Evolutionary conservation across 2,888 invertebrate species (phyloP).

Genomic region (Zootermopsis nevadensis): DNA sequence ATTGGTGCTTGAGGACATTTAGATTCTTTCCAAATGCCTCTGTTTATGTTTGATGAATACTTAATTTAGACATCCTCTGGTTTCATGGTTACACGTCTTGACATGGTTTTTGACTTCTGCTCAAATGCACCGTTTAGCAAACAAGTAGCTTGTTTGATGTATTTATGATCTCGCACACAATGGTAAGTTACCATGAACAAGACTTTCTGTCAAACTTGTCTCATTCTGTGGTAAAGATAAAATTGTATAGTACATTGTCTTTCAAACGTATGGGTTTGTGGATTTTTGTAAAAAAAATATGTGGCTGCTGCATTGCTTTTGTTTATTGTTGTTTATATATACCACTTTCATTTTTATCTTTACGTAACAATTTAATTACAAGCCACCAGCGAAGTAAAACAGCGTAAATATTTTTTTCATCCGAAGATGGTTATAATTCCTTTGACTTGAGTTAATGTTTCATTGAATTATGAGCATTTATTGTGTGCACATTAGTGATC

Average conservation of each 20-base stretch:
- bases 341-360: neutral
- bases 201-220: neutral
- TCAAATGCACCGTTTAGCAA: neutral
- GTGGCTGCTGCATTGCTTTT: neutral
- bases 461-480: neutral
- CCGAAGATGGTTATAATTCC: neutral
- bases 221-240: neutral
- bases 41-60: conserved; percentile 19
- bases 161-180: conserved; percentile 9
- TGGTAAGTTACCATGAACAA: conserved; percentile 16
- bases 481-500: neutral
- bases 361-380: neutral
- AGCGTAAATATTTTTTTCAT: conserved; percentile 16
- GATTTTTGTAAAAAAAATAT: neutral
- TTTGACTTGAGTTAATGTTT: neutral
- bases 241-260: neutral
- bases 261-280: neutral
- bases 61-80: neutral
- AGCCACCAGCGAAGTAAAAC: neutral
- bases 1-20: conserved; percentile 19
- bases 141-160: neutral
- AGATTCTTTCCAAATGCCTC: conserved; percentile 3
- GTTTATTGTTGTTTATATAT: neutral
- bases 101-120: neutral
- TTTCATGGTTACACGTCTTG: neutral